A percentile compares a stretch with the other conserved stretches of the same genome.
phyloP scores from a whole-genome alignment of 1,140 invertebrate genomes.

The Stenopsyche tienmushanensis region DNA sequence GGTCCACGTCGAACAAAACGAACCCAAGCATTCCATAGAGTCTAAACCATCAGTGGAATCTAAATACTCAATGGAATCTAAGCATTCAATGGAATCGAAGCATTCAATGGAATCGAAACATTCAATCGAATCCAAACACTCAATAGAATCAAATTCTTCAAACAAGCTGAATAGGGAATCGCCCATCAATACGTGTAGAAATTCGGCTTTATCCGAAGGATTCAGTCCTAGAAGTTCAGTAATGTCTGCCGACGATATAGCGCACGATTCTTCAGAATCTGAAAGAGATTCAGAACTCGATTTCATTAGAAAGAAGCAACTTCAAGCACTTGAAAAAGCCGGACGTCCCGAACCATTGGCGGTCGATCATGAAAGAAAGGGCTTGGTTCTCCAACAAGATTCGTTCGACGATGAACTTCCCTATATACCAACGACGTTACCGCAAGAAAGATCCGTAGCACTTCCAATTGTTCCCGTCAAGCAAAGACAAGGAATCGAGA shows the following conservation, averaged over 20 bases:
- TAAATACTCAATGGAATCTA: background rate
- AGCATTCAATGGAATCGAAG: constrained; percentile 17
- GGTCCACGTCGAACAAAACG: constrained; percentile 24
- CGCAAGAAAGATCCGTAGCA: constrained; percentile 76
- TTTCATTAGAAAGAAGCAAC: constrained; percentile 41
- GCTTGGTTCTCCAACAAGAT: constrained; percentile 75
- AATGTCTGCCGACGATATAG: constrained; percentile 54
- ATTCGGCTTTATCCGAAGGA: constrained; percentile 22
- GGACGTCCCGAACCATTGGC: constrained; percentile 44
- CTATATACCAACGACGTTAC: constrained; percentile 82
- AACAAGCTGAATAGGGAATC: constrained; percentile 42
- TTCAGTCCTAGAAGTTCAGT: constrained; percentile 37
- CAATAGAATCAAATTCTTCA: constrained; percentile 21
- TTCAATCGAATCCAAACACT: constrained; percentile 30
- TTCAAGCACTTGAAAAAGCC: constrained; percentile 39
- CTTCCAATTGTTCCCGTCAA: constrained; percentile 79
- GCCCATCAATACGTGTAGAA: constrained; percentile 24
- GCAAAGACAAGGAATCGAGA: constrained; percentile 66
- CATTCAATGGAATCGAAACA: constrained; percentile 22
- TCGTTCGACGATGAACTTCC: constrained; percentile 86
- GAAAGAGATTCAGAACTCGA: constrained; percentile 68
- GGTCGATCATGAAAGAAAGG: constrained; percentile 68
- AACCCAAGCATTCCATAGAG: constrained; percentile 28
- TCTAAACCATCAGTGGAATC: background rate
- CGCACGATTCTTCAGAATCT: constrained; percentile 74